A percentile compares a stretch with the other conserved stretches of the same genome.
Evolutionary conservation across 2,797 vertebrate species (phyloP).

Genomic region (Galaxias olidus): DNA sequence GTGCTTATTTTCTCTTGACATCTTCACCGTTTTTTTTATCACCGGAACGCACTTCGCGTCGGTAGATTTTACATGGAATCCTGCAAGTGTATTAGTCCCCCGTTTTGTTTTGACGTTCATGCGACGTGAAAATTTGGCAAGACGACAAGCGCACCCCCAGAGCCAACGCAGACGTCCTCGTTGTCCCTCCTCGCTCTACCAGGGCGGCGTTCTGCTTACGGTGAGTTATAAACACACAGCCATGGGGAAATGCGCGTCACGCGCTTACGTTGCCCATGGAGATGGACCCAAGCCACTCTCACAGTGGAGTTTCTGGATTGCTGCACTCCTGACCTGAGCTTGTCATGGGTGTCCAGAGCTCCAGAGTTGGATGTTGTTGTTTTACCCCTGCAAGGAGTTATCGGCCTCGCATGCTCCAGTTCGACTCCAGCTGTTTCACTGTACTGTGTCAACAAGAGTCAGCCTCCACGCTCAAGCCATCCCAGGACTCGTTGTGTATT

Average conservation of each 20-base stretch:
- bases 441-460: conserved; percentile 23
- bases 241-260: no score
- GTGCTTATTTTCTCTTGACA: conserved; percentile 20
- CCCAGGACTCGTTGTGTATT: no score
- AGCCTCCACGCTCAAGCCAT: neutral
- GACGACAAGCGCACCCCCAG: no score
- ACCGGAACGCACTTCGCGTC: conserved; percentile 21
- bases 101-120: conserved; percentile 22
- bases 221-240: no score
- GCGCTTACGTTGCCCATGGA: neutral
- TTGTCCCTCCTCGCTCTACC: neutral
- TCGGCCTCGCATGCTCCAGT: conserved; percentile 28
- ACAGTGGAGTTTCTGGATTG: conserved; percentile 21
- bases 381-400: conserved; percentile 39
- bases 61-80: conserved; percentile 4
- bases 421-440: conserved; percentile 34
- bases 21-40: conserved; percentile 5
- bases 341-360: conserved; percentile 22
- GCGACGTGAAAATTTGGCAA: neutral
- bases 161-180: no score
- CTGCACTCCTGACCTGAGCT: conserved; percentile 35
- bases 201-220: neutral
- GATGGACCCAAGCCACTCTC: neutral
- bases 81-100: conserved; percentile 11
- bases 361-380: conserved; percentile 38